A percentile compares a stretch with the other conserved stretches of the same genome.
phyloP scores from a whole-genome alignment of 64 coral and sea anemone genomes.

The Astreopora myriophthalma region DNA sequence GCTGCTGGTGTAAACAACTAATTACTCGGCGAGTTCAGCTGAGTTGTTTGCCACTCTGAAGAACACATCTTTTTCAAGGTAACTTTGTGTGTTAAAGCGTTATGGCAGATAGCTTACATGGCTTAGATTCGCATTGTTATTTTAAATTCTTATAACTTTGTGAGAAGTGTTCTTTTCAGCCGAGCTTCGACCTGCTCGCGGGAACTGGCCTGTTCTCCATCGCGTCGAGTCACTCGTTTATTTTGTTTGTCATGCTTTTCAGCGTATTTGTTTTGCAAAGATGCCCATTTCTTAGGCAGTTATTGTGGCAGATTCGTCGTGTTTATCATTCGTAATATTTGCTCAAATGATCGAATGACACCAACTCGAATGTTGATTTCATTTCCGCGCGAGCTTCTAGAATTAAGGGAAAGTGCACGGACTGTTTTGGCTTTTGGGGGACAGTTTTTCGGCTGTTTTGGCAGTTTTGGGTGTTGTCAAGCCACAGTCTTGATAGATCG shows the following conservation, averaged over 20 bases:
- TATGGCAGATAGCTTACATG: neutral
- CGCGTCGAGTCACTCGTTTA: neutral
- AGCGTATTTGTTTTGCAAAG: slow-evolving; percentile 20
- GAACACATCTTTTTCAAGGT: neutral
- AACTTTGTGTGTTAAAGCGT: neutral
- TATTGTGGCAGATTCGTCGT: neutral
- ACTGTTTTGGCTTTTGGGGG: too few species aligned
- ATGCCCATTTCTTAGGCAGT: neutral
- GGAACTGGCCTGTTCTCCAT: neutral
- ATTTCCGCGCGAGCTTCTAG: neutral
- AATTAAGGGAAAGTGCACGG: too few species aligned
- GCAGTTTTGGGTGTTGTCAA: neutral
- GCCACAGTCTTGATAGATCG: neutral
- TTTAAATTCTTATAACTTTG: neutral
- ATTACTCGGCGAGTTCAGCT: neutral
- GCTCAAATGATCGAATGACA: neutral
- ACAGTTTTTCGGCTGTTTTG: neutral
- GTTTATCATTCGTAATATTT: neutral
- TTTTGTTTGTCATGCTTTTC: slow-evolving; percentile 30
- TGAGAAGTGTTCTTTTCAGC: too few species aligned
- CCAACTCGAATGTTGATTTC: too few species aligned
- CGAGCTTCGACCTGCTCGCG: neutral
- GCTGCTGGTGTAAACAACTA: too few species aligned
- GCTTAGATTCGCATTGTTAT: too few species aligned
- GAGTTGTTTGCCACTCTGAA: neutral